These are phyloP conservation scores for Amniataba percoides DNA, from an alignment of 2,797 vertebrate species.

Conservation along the genomic window DNA sequence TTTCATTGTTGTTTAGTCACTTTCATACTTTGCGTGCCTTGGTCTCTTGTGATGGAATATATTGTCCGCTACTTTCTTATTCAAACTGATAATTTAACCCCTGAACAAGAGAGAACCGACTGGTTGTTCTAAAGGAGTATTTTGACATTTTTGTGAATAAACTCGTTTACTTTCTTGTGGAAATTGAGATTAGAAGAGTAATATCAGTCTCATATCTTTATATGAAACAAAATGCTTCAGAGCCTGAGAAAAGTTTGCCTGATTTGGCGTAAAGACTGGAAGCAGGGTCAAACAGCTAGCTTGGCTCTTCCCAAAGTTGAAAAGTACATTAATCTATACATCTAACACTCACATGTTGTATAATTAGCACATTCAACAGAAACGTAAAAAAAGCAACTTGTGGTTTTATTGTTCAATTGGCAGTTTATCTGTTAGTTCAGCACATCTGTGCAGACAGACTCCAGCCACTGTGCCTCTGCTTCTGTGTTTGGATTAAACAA, in stretches of 20 bases:
- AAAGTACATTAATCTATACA: not conserved
- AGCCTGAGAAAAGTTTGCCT: no score
- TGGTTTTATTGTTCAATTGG: not conserved
- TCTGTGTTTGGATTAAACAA: not conserved
- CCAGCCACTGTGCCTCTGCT: not conserved
- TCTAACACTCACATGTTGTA: not conserved
- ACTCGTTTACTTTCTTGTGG: no score
- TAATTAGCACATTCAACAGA: not conserved
- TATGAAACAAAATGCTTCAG: no score
- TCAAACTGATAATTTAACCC: not conserved
- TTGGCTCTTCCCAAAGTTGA: no score
- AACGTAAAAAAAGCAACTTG: not conserved
- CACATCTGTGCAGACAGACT: not conserved
- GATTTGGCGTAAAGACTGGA: no score
- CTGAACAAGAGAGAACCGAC: not conserved
- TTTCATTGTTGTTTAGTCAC: not conserved
- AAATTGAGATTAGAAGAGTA: no score
- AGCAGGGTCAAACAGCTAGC: no score
- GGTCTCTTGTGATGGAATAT: not conserved
- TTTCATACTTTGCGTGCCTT: not conserved
- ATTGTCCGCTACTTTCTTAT: not conserved
- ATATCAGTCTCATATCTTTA: no score
- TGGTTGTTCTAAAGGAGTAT: not conserved
- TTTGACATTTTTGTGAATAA: not conserved
- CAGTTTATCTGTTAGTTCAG: not conserved